phyloP scores from a whole-genome alignment of 2,113 vertebrate genomes.

The Cyphomyrus plagiostoma region DNA sequence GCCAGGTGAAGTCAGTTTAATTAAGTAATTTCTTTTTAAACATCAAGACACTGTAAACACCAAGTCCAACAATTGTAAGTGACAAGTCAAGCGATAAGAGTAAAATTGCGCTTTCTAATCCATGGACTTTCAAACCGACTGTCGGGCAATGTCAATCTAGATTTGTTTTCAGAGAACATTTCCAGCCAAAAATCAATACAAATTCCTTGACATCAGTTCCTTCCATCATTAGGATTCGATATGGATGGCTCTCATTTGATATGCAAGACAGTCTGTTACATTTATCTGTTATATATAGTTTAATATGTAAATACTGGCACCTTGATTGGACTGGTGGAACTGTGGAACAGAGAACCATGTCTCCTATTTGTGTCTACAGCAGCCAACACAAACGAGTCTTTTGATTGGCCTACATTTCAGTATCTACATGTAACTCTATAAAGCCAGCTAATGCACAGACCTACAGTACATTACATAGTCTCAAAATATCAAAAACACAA shows the following conservation, averaged over 20 bases:
- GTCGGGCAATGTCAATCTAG: neutral
- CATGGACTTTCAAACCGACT: neutral
- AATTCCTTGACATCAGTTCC: neutral
- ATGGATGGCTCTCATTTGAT: neutral
- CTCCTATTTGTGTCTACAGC: neutral
- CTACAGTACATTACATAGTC: neutral
- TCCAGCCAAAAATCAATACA: conserved; percentile 1
- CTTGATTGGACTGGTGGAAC: neutral
- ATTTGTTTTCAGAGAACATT: neutral
- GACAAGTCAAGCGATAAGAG: conserved; percentile 4
- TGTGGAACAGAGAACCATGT: neutral
- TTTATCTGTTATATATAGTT: neutral
- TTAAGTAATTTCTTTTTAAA: neutral
- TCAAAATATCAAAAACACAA: neutral
- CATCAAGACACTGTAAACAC: neutral
- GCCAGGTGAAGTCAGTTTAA: neutral
- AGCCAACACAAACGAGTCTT: neutral
- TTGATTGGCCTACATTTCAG: neutral
- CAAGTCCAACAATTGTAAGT: neutral
- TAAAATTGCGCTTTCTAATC: neutral
- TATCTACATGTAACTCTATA: neutral
- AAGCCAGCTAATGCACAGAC: neutral
- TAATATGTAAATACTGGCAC: neutral
- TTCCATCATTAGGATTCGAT: conserved; percentile 1
- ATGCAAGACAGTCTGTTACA: neutral